These are phyloP conservation scores for Volucella inanis DNA, from an alignment of 2,888 invertebrate genomes.

Conservation along the genomic window DNA sequence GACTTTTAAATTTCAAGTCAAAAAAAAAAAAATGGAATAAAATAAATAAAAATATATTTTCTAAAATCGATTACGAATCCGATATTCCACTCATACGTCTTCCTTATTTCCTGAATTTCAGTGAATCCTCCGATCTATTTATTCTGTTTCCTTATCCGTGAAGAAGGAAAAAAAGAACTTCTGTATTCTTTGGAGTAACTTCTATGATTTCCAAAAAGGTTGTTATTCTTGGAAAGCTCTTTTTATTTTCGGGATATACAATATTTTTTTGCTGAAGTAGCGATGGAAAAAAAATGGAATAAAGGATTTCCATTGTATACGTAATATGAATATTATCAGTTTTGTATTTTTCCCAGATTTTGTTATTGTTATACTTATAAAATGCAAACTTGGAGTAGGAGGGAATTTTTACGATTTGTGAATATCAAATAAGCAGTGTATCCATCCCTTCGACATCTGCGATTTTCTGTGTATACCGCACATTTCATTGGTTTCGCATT, in stretches of 20 bases:
- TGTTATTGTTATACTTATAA: conserved; percentile 47
- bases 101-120: conserved; percentile 18
- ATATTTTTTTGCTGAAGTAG: neutral
- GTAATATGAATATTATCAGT: conserved; percentile 72
- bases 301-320: conserved; percentile 68
- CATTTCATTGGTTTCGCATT: conserved; percentile 72
- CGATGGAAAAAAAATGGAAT: conserved; percentile 49
- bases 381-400: conserved; percentile 7
- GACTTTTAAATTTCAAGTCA: conserved; percentile 37
- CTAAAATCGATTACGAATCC: conserved; percentile 67
- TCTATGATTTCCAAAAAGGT: conserved; percentile 60
- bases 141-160: conserved; percentile 24
- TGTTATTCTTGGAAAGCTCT: conserved; percentile 59
- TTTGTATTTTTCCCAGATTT: conserved; percentile 32
- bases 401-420: conserved; percentile 8
- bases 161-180: conserved; percentile 11
- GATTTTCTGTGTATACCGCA: conserved; percentile 13
- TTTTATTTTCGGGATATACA: conserved; percentile 8
- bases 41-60: neutral
- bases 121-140: conserved; percentile 16
- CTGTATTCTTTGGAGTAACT: conserved; percentile 42
- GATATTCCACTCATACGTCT: conserved; percentile 44
- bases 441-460: conserved; percentile 49
- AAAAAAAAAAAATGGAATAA: neutral
- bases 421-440: conserved; percentile 38